Percentiles rank a stretch among this genome's conserved stretches.
These are phyloP conservation scores for Platycheirus rosarum DNA, from an alignment of 2,888 invertebrate genomes.

Conservation along the genomic window DNA sequence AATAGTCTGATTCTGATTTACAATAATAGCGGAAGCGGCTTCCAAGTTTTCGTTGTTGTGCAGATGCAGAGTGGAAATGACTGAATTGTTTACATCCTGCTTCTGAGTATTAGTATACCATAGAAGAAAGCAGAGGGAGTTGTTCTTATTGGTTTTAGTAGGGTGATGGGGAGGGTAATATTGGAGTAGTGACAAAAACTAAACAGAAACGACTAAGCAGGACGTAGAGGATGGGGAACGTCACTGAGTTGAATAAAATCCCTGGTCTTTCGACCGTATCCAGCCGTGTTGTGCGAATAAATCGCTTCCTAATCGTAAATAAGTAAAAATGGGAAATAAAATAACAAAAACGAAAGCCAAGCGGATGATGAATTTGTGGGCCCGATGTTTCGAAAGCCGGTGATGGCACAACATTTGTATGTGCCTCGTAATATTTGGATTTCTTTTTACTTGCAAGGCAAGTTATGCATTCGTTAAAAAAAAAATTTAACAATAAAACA, in stretches of 20 bases:
- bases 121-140: conserved; percentile 11
- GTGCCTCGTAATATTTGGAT: conserved; percentile 48
- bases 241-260: conserved; percentile 71
- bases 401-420: conserved; percentile 54
- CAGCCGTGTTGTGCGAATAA: conserved; percentile 34
- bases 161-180: neutral
- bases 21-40: conserved; percentile 25
- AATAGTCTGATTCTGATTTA: conserved; percentile 56
- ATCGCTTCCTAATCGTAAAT: conserved; percentile 51
- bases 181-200: conserved; percentile 48
- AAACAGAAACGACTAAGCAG: conserved; percentile 12
- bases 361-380: conserved; percentile 35
- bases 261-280: conserved; percentile 15
- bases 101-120: too few species aligned
- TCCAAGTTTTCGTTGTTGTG: conserved; percentile 19
- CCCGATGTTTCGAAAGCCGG: conserved; percentile 29
- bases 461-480: too few species aligned
- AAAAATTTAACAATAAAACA: too few species aligned
- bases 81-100: conserved; percentile 49
- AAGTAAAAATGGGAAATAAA: conserved; percentile 63
- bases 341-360: conserved; percentile 4
- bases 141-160: neutral
- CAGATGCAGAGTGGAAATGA: conserved; percentile 26
- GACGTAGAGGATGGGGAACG: conserved; percentile 43
- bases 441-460: conserved; percentile 2